These are phyloP conservation scores for Phylloscopus whistleri DNA, from an alignment of 2,113 vertebrate species.

Conservation along the genomic window DNA sequence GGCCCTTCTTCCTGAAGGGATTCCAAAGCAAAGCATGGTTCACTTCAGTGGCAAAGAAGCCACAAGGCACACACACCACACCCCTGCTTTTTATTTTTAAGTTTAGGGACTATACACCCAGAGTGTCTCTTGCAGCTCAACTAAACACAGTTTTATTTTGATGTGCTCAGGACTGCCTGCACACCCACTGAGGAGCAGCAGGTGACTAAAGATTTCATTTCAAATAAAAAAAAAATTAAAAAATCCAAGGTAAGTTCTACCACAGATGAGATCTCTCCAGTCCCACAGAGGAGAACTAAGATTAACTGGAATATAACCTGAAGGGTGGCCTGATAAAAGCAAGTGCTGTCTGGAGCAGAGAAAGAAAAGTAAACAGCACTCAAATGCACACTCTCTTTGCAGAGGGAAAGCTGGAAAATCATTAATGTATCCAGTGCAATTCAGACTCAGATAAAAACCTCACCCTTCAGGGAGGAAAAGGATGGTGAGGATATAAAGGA, in stretches of 20 bases:
- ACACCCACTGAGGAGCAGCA: background rate
- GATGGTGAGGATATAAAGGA: background rate
- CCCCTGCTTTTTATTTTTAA: accelerated
- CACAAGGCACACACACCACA: background rate
- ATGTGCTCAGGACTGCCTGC: background rate
- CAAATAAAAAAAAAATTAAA: background rate
- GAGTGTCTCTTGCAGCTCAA: background rate
- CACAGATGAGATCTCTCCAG: background rate
- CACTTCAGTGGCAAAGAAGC: background rate
- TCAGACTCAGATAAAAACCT: background rate
- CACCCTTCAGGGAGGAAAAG: background rate
- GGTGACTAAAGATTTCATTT: background rate
- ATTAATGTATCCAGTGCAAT: background rate
- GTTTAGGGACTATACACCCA: background rate
- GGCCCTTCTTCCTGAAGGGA: constrained; percentile 80
- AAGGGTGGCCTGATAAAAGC: background rate
- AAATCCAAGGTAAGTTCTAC: background rate
- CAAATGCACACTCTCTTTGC: background rate
- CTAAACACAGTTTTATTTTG: background rate
- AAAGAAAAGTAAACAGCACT: background rate
- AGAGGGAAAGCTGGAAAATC: background rate
- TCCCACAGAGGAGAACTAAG: background rate
- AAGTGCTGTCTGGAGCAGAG: background rate
- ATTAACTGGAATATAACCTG: background rate
- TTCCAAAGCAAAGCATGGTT: constrained; percentile 60